Evolutionary conservation across 2,888 invertebrate genomes (phyloP).

Genomic region (Fabriciana adippe): DNA sequence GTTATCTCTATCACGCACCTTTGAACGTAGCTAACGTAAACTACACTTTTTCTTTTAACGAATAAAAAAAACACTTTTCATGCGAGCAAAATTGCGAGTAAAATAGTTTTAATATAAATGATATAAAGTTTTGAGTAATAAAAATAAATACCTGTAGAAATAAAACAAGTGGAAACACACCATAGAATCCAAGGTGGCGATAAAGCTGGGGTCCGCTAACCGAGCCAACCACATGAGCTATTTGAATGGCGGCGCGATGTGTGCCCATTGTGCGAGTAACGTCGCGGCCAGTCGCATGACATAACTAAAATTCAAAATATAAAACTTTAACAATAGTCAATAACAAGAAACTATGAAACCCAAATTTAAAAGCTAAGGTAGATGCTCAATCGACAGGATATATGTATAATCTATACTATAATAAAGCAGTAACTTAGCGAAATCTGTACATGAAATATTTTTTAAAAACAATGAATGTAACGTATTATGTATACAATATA

Average conservation of each 20-base stretch:
- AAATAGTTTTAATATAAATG: background rate
- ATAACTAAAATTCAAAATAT: constrained; percentile 60
- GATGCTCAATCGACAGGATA: no score
- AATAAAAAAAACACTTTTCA: no score
- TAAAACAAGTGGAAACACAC: constrained; percentile 85
- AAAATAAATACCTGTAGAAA: constrained; percentile 66
- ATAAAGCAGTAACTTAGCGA: no score
- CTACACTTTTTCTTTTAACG: no score
- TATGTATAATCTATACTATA: no score
- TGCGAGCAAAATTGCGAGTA: no score
- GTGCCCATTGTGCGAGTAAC: constrained; percentile 84
- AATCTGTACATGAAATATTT: no score
- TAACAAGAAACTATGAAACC: background rate
- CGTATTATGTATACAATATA: no score
- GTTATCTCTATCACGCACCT: no score
- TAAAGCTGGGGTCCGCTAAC: constrained; percentile 89
- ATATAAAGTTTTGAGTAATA: constrained; percentile 16
- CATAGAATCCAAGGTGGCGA: constrained; percentile 86
- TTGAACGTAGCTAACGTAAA: no score
- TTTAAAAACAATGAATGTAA: no score
- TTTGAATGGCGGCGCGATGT: constrained; percentile 75
- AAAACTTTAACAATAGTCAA: background rate
- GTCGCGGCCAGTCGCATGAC: constrained; percentile 72
- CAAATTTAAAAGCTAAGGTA: no score
- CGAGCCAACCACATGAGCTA: constrained; percentile 83